Evolutionary conservation across 37 sponge, comb jelly and placozoan species (phyloP), one percentile per base, ranked within the genome.

Genomic region (Lycopodina hypogea): DNA sequence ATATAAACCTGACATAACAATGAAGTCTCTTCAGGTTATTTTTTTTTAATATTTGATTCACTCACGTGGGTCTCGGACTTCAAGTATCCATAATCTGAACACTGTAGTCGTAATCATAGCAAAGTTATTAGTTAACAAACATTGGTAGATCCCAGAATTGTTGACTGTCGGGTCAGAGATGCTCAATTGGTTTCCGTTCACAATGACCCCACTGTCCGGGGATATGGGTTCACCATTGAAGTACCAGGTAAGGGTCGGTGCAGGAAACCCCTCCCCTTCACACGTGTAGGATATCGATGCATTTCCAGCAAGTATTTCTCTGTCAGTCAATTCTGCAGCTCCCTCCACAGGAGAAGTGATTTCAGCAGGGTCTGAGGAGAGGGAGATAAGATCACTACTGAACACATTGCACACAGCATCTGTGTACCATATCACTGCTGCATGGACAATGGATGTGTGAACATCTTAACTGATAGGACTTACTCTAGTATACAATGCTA

Each of bases 61-160:
- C 78, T 76, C 41, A 89, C 89, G n/a, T 57, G 84, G 63, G 0
- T 33, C 67, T 51, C 84, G 60, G 21, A 89, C 84, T 59, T 72
- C 45, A 24, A 89, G 69, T 36, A 62, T 35, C 84, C 84, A 82
- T 17, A 67, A 40, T 21, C 41, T 55, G 2, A 7, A n/a, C 57
- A 19, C 74, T 14, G 45, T 34, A 12, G 4, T 9, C 21, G 8
- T 30, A 28, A 53, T 56, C 23, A 6, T 9, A 4, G 39, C 75
- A 56, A 59, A 34, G 23, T 12, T 52, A 74, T 83, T 83, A 56
- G 29, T 56, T 9, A 29, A 84, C 56, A 83, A 68, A 50, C 89
- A 89, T 79, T 89, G 89, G 74, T 83, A 89, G 67, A 89, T 75
- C 23, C 89, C 89, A 59, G 61, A 70, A 71, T 89, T 35, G 4